Conservation (phyloP, 2,888 invertebrate species). For the Eupithecia tripunctaria region DNA sequence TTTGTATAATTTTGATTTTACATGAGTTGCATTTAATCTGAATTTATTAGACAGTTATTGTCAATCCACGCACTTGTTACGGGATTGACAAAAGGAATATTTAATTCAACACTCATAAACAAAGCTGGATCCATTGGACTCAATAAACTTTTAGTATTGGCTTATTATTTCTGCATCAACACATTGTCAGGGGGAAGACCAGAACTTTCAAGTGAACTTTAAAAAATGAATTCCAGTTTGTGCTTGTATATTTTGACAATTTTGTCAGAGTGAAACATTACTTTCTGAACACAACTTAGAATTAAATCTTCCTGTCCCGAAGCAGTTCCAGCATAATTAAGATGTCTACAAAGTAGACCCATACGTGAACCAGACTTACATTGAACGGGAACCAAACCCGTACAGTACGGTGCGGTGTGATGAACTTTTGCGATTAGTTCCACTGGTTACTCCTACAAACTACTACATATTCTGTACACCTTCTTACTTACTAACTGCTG, state of each 20-base stretch:
- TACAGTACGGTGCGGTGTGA: conserved; percentile 42
- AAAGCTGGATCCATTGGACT: neutral
- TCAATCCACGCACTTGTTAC: neutral
- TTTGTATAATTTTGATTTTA: neutral
- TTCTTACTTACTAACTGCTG: neutral
- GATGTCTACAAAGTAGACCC: conserved; percentile 25
- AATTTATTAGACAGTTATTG: neutral
- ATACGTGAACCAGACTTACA: conserved; percentile 29
- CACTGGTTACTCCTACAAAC: conserved; percentile 34
- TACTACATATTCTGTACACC: conserved; percentile 42
- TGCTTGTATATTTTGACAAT: neutral
- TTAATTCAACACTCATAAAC: neutral
- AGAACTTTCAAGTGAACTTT: too few relatives aligned
- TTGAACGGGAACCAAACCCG: conserved; percentile 41
- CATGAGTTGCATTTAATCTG: conserved; percentile 6
- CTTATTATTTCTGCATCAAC: neutral
- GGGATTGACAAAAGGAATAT: neutral
- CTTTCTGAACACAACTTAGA: neutral
- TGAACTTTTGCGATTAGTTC: conserved; percentile 46
- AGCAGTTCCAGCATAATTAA: conserved; percentile 15
- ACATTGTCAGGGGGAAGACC: too few relatives aligned
- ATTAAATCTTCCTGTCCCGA: neutral
- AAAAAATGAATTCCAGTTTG: too few relatives aligned
- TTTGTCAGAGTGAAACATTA: neutral
- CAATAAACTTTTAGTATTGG: neutral